These are phyloP conservation scores for Pyxicephalus adspersus DNA, from an alignment of 2,113 vertebrate genomes.

Conservation along the genomic window DNA sequence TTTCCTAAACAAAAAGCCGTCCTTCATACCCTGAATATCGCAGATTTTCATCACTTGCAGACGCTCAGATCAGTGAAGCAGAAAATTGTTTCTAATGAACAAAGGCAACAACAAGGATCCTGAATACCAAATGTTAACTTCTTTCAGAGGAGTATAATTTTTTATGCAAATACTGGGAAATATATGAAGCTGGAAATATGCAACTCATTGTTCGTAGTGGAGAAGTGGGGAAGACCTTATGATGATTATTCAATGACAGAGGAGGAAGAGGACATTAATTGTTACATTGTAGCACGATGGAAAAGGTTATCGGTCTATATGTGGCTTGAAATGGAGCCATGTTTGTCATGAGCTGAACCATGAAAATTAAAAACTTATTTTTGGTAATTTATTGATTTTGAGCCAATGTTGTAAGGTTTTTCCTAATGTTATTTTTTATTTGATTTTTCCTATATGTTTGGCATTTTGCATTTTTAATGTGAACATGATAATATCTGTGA, in stretches of 20 bases:
- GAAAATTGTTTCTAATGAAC: constrained; percentile 57
- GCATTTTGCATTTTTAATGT: too few species aligned
- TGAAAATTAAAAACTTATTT: too few species aligned
- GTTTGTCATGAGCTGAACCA: too few species aligned
- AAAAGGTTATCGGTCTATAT: background rate
- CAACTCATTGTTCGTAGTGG: constrained; percentile 34
- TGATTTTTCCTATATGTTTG: too few species aligned
- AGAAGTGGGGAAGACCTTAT: constrained; percentile 29
- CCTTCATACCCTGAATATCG: constrained; percentile 47
- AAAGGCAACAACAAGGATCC: constrained; percentile 52
- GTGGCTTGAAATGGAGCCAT: background rate
- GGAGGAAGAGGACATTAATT: constrained; percentile 3
- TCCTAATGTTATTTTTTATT: too few species aligned
- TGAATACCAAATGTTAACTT: constrained; percentile 52
- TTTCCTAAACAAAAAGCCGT: constrained; percentile 50
- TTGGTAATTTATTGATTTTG: too few species aligned
- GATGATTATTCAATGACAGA: background rate
- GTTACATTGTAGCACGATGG: background rate
- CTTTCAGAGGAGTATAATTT: constrained; percentile 48
- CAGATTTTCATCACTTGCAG: constrained; percentile 43
- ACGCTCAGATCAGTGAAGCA: constrained; percentile 45
- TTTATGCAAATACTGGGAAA: constrained; percentile 54
- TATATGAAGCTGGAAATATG: constrained; percentile 43
- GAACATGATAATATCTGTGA: too few species aligned
- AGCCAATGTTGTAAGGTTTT: too few species aligned